Percentiles rank a stretch among this genome's conserved stretches.
Conservation (phyloP, 1,140 invertebrate genomes). For the Eurosta solidaginis region DNA sequence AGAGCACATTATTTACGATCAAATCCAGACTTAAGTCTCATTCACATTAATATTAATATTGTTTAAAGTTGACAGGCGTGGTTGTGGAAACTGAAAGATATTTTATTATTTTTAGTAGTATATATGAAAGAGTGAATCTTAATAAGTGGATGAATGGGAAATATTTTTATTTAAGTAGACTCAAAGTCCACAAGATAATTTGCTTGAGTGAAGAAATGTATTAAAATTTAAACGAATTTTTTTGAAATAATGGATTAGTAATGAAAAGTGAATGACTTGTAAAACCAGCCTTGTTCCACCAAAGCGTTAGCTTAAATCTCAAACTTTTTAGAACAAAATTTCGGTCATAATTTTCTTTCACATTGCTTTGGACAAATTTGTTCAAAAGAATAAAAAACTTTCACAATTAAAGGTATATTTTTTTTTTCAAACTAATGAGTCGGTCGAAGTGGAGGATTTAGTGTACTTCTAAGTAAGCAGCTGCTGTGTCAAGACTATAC, state of each 20-base stretch:
- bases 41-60: slow-evolving; percentile 23
- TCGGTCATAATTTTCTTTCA: no score
- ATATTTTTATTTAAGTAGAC: no score
- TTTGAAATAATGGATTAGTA: background rate
- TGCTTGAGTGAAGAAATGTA: background rate
- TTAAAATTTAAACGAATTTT: background rate
- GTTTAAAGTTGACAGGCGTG: background rate
- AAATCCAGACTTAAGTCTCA: slow-evolving; percentile 37
- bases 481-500: no score
- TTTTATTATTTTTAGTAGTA: background rate
- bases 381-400: no score
- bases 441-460: no score
- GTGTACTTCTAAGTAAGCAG: no score
- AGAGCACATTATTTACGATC: slow-evolving; percentile 20
- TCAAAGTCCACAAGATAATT: no score
- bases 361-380: no score
- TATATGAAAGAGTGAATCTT: background rate
- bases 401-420: no score
- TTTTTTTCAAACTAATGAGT: no score
- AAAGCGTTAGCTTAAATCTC: background rate
- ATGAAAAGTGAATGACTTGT: background rate
- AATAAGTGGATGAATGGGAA: no score
- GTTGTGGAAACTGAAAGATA: background rate
- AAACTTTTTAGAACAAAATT: no score
- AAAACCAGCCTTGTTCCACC: background rate